Conservation (phyloP, 2,113 vertebrate genomes). For the Menura novaehollandiae region DNA sequence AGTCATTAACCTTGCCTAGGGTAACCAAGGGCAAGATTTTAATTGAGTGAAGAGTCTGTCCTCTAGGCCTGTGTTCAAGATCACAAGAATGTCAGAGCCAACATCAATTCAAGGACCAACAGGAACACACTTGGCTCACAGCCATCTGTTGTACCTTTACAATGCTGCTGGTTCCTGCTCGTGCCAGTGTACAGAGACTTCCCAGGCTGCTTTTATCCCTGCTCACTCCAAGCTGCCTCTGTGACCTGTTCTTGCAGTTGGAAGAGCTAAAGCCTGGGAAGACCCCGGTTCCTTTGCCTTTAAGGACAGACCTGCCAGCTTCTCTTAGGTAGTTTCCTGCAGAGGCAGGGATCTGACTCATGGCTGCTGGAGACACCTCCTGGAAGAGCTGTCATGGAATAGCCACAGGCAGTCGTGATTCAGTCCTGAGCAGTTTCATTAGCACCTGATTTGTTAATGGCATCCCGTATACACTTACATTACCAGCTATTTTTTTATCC, state of each 20-base stretch:
- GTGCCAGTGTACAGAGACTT: not conserved
- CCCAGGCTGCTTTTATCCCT: not conserved
- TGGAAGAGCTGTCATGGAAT: not conserved
- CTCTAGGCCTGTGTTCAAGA: constrained; percentile 3
- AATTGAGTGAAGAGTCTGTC: constrained; percentile 15
- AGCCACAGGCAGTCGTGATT: not conserved
- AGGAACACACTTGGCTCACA: not conserved
- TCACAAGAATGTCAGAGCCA: not conserved
- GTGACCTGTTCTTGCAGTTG: not conserved
- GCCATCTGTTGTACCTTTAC: not conserved
- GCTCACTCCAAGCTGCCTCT: not conserved
- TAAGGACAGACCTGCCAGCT: not conserved
- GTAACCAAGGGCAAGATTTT: not conserved
- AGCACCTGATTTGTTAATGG: constrained; percentile 29
- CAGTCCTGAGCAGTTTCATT: not conserved
- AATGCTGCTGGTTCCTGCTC: not conserved
- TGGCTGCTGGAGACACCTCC: not conserved
- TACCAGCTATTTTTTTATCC: constrained; percentile 20
- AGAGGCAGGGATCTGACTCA: constrained; percentile 14
- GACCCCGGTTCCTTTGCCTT: not conserved
- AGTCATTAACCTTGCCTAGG: constrained; percentile 23
- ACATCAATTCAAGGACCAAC: not conserved
- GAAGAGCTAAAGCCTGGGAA: not conserved
- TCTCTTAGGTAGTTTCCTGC: not conserved
- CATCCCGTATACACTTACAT: not conserved